Percentiles rank a stretch among this genome's conserved stretches.
phyloP scores from a whole-genome alignment of 2,797 vertebrate species.

The Chelmon rostratus region DNA sequence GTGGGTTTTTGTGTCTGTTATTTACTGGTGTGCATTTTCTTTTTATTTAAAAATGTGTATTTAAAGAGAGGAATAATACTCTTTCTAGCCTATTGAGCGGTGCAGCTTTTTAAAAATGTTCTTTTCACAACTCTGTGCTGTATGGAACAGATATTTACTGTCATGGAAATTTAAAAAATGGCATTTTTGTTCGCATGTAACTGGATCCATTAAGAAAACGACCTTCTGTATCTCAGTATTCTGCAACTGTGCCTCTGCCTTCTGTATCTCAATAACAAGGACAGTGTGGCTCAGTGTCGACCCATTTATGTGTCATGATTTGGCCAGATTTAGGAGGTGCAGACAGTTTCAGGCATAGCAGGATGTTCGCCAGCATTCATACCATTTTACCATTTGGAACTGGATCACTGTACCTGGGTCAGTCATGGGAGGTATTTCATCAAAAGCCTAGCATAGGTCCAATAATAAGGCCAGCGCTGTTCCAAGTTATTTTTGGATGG shows the following conservation, averaged over 20 bases:
- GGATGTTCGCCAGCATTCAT: constrained; percentile 2
- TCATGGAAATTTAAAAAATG: too few relatives aligned
- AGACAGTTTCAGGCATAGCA: constrained; percentile 1
- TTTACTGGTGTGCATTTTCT: neutral
- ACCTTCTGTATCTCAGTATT: too few relatives aligned
- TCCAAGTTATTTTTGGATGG: neutral
- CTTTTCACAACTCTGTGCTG: too few relatives aligned
- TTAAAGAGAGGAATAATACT: neutral
- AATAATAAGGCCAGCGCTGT: neutral
- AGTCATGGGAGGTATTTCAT: neutral
- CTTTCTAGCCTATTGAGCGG: too few relatives aligned
- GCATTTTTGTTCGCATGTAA: too few relatives aligned
- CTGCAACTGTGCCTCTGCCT: neutral
- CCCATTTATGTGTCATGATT: constrained; percentile 14
- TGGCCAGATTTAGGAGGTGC: neutral
- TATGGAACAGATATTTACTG: too few relatives aligned
- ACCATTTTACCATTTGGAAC: neutral
- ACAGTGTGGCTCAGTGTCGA: too few relatives aligned
- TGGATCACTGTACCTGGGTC: neutral
- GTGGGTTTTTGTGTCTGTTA: constrained; percentile 8
- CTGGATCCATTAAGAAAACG: too few relatives aligned
- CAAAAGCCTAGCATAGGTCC: neutral
- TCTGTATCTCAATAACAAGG: neutral
- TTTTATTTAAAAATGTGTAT: neutral
- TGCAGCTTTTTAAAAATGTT: too few relatives aligned